Percentiles rank a stretch among this genome's conserved stretches.
phyloP scores from a whole-genome alignment of 2,888 invertebrate species.

The Psococerastis gibbosa region DNA sequence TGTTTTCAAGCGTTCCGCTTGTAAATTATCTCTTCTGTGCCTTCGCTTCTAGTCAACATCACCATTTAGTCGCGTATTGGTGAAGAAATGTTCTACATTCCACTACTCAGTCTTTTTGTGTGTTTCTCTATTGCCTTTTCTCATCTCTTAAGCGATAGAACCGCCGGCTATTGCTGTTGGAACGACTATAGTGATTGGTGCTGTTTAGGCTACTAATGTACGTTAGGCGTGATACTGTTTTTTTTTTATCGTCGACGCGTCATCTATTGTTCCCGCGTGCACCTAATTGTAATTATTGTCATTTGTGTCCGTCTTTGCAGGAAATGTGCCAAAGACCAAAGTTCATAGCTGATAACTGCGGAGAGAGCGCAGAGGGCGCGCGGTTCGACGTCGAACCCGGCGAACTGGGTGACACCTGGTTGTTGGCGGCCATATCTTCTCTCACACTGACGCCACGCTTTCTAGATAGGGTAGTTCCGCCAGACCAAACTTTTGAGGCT shows the following conservation, averaged over 20 bases:
- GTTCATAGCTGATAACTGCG: slow-evolving; percentile 30
- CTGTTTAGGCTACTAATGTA: too few relatives aligned
- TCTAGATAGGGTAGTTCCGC: slow-evolving; percentile 44
- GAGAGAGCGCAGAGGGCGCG: slow-evolving; percentile 19
- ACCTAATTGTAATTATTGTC: background rate
- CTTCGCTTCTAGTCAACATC: too few relatives aligned
- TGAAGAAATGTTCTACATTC: too few relatives aligned
- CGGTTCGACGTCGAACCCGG: slow-evolving; percentile 35
- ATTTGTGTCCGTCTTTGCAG: slow-evolving; percentile 24
- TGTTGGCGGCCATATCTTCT: slow-evolving; percentile 44
- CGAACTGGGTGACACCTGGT: slow-evolving; percentile 37
- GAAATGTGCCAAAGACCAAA: slow-evolving; percentile 45
- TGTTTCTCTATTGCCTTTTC: too few relatives aligned
- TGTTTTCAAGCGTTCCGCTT: too few relatives aligned
- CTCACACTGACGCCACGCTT: slow-evolving; percentile 45
- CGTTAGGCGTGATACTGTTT: too few relatives aligned
- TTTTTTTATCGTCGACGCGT: background rate
- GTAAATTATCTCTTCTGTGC: too few relatives aligned
- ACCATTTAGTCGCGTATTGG: too few relatives aligned
- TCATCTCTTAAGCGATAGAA: too few relatives aligned
- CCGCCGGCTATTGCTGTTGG: too few relatives aligned
- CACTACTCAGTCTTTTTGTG: too few relatives aligned
- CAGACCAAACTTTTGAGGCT: slow-evolving; percentile 41
- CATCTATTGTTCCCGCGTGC: background rate
- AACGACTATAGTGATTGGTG: too few relatives aligned